A percentile compares a stretch with the other conserved stretches of the same genome.
These are phyloP conservation scores for Chelon auratus DNA, from an alignment of 2,797 vertebrate species.

Conservation along the genomic window DNA sequence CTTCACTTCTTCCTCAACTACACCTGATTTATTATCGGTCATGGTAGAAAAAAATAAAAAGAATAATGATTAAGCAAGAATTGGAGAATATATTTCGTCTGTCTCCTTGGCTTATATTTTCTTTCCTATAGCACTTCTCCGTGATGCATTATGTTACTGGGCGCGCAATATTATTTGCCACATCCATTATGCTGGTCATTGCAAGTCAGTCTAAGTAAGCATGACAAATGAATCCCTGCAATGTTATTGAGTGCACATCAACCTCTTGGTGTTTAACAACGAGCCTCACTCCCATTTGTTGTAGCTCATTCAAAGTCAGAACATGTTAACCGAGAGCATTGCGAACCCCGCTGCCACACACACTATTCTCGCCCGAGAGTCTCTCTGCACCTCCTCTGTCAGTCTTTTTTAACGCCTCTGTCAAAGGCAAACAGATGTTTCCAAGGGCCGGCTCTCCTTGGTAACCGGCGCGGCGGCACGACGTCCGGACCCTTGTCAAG, in stretches of 20 bases:
- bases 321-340: conserved; percentile 7
- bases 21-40: not conserved
- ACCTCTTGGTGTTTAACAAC: conserved; percentile 22
- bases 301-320: conserved; percentile 12
- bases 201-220: conserved; percentile 10
- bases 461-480: not conserved
- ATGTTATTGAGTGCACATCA: conserved; percentile 27
- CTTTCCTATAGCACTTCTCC: not conserved
- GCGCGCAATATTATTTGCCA: conserved; percentile 9
- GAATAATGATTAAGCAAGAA: not conserved
- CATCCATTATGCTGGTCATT: conserved; percentile 27
- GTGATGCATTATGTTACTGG: conserved; percentile 5
- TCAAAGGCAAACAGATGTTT: conserved; percentile 14
- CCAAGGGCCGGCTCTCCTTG: not conserved
- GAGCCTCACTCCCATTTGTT: not conserved
- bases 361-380: not conserved
- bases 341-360: not conserved
- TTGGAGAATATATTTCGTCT: not conserved
- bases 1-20: too few species aligned
- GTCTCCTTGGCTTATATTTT: conserved; percentile 6
- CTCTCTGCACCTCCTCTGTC: conserved; percentile 13
- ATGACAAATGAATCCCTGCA: conserved; percentile 38
- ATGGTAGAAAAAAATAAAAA: conserved; percentile 1
- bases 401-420: not conserved
- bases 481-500: not conserved